Evolutionary conservation across 2,888 invertebrate species (phyloP).

Genomic region (Formica aserva): DNA sequence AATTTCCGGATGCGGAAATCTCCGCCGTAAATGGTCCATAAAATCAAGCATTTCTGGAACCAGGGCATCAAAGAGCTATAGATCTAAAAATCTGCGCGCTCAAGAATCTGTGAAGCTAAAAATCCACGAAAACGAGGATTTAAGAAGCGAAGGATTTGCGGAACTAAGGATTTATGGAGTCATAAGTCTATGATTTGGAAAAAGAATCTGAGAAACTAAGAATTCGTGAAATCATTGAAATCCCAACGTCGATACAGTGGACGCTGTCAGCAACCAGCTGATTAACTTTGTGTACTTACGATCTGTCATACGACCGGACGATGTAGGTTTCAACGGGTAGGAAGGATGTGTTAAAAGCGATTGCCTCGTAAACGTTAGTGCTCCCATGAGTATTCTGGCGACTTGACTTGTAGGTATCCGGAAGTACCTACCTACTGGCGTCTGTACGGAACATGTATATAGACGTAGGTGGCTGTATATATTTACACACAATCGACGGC

Average conservation of each 20-base stretch:
- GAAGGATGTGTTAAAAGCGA: slow-evolving; percentile 76
- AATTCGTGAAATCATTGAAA: slow-evolving; percentile 13
- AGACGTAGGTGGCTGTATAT: slow-evolving; percentile 46
- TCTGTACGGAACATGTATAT: slow-evolving; percentile 16
- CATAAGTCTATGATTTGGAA: slow-evolving; percentile 35
- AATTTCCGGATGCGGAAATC: slow-evolving; percentile 31
- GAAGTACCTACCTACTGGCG: slow-evolving; percentile 26
- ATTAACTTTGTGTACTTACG: slow-evolving; percentile 9
- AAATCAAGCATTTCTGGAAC: slow-evolving; percentile 6
- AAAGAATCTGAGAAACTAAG: not conserved
- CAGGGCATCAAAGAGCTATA: slow-evolving; percentile 14
- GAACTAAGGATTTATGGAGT: slow-evolving; percentile 29
- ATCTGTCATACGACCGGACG: slow-evolving; percentile 44
- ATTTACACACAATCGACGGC: slow-evolving; percentile 57
- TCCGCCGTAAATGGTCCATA: slow-evolving; percentile 23
- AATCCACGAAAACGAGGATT: slow-evolving; percentile 43
- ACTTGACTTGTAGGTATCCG: slow-evolving; percentile 76
- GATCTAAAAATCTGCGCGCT: slow-evolving; percentile 25
- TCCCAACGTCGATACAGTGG: not conserved
- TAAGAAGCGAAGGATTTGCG: slow-evolving; percentile 33
- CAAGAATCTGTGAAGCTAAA: slow-evolving; percentile 30
- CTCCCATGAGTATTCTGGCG: slow-evolving; percentile 71
- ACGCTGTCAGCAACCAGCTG: slow-evolving; percentile 14
- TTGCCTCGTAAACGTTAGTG: slow-evolving; percentile 78
- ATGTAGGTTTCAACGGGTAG: slow-evolving; percentile 50